phyloP scores from a whole-genome alignment of 2,888 invertebrate genomes.

The Salticus scenicus region DNA sequence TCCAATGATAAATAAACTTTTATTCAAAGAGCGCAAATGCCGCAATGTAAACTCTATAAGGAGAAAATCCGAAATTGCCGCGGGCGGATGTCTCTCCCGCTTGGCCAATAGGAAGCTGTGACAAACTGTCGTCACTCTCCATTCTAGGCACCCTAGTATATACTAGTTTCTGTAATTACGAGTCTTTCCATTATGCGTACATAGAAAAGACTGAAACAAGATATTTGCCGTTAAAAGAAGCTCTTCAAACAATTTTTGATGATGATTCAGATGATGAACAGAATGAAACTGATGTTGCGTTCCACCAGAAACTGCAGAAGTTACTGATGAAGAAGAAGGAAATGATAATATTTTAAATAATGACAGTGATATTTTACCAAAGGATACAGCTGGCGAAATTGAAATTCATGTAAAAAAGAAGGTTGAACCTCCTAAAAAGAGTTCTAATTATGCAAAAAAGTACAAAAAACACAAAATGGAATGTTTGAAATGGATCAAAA shows the following conservation, averaged over 20 bases:
- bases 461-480: neutral
- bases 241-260: neutral
- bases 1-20: too few relatives aligned
- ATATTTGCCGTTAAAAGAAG: too few relatives aligned
- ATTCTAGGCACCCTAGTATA: too few relatives aligned
- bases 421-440: neutral
- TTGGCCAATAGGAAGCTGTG: too few relatives aligned
- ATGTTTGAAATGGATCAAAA: neutral
- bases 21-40: too few relatives aligned
- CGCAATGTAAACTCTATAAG: too few relatives aligned
- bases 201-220: too few relatives aligned
- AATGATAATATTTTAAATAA: constrained; percentile 8
- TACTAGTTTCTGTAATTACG: too few relatives aligned
- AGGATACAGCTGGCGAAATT: neutral
- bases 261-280: neutral
- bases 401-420: neutral
- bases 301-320: constrained; percentile 2
- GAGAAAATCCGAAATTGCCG: too few relatives aligned
- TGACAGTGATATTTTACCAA: neutral
- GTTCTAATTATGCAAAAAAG: neutral
- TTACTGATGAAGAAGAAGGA: neutral
- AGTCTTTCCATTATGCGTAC: too few relatives aligned
- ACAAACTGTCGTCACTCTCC: too few relatives aligned
- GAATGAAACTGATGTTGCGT: constrained; percentile 13
- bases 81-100: too few relatives aligned